Evolutionary conservation across 2,797 vertebrate genomes (phyloP).

Genomic region (Hypotaenidia philippensis): DNA sequence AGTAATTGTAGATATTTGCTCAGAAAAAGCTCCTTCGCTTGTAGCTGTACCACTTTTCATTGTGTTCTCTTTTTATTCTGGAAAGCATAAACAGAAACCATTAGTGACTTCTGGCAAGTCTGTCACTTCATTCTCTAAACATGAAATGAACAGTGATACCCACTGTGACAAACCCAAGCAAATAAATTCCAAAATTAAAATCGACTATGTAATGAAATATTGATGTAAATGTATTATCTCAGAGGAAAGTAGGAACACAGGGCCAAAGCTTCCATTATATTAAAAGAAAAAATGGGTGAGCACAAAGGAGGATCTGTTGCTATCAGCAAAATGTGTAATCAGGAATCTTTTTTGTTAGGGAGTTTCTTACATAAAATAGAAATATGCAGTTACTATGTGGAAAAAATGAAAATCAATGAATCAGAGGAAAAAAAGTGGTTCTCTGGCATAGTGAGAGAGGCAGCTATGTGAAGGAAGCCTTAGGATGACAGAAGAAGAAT

Average conservation of each 20-base stretch:
- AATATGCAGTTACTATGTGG: neutral
- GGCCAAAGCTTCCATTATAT: neutral
- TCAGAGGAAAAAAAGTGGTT: neutral
- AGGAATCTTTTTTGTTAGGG: neutral
- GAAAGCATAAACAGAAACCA: neutral
- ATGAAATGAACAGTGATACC: neutral
- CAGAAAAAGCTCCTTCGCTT: neutral
- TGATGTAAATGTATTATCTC: neutral
- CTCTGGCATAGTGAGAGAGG: neutral
- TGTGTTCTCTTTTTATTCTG: neutral
- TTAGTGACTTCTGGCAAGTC: neutral
- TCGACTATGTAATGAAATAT: neutral
- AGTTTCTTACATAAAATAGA: neutral
- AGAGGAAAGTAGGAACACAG: neutral
- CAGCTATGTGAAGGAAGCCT: neutral
- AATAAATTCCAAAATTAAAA: neutral
- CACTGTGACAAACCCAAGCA: neutral
- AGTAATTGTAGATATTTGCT: neutral
- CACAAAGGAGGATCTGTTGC: neutral
- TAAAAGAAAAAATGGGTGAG: neutral
- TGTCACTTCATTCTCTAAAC: neutral
- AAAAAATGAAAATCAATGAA: neutral
- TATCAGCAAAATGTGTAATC: neutral
- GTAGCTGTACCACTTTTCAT: neutral
- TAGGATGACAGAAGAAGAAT: neutral